Percentiles rank a stretch among this genome's conserved stretches.
phyloP scores from a whole-genome alignment of 1,140 invertebrate species.

The Zaprionus vittiger region DNA sequence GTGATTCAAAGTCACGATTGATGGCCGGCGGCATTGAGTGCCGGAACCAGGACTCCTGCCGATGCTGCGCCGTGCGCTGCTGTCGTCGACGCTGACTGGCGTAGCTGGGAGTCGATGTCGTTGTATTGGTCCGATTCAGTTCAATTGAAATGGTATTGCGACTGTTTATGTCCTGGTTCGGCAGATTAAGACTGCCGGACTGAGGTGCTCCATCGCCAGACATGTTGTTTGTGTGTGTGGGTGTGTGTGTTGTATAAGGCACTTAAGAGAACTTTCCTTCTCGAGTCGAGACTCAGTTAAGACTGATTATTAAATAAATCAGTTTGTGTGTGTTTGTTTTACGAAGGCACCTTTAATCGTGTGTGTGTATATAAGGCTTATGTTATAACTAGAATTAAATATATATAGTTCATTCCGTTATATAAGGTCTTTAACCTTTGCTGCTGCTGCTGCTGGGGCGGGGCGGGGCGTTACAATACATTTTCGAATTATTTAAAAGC shows the following conservation, averaged over 20 bases:
- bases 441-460: no score
- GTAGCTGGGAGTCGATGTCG: slow-evolving; percentile 21
- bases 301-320: slow-evolving; percentile 19
- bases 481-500: slow-evolving; percentile 21
- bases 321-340: background rate
- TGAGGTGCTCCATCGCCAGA: slow-evolving; percentile 60
- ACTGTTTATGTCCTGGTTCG: background rate
- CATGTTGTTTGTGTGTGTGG: slow-evolving; percentile 36
- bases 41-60: slow-evolving; percentile 78
- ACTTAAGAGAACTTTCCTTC: slow-evolving; percentile 40
- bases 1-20: slow-evolving; percentile 72
- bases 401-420: slow-evolving; percentile 45
- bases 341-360: slow-evolving; percentile 52
- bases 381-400: background rate
- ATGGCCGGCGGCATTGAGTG: slow-evolving; percentile 79
- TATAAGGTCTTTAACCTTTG: slow-evolving; percentile 63
- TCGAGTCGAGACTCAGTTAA: slow-evolving; percentile 6
- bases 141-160: slow-evolving; percentile 30
- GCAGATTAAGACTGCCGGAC: slow-evolving; percentile 52
- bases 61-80: slow-evolving; percentile 60
- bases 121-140: slow-evolving; percentile 31
- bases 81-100: slow-evolving; percentile 63
- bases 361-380: background rate
- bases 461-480: background rate
- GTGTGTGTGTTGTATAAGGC: slow-evolving; percentile 42